These are phyloP conservation scores for Semotilus atromaculatus DNA, from an alignment of 2,797 vertebrate species.

Conservation along the genomic window DNA sequence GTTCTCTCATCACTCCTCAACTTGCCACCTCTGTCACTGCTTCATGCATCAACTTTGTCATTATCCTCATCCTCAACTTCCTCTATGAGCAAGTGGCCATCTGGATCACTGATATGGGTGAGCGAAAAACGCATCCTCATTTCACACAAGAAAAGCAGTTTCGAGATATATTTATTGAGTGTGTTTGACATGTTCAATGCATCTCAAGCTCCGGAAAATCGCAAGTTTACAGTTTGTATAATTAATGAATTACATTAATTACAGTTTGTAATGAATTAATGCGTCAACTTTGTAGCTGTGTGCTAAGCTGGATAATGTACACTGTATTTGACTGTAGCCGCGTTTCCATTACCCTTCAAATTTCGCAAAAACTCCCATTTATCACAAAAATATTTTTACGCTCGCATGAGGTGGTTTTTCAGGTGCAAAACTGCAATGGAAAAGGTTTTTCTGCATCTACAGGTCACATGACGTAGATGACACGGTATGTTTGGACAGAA, in stretches of 20 bases:
- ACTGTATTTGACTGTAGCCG: not conserved
- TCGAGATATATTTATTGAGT: not conserved
- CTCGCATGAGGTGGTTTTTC: no score
- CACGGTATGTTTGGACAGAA: no score
- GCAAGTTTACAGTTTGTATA: not conserved
- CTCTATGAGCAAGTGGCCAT: constrained; percentile 93
- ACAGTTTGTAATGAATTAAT: not conserved
- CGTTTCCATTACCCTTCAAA: no score
- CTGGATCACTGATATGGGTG: constrained; percentile 98
- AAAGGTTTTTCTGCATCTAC: no score
- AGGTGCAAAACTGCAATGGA: no score
- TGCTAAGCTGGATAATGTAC: not conserved
- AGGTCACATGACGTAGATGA: no score
- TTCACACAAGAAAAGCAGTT: not conserved
- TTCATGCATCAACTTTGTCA: constrained; percentile 94
- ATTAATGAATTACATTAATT: not conserved
- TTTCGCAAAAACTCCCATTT: no score
- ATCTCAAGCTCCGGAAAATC: not conserved
- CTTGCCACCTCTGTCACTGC: constrained; percentile 93
- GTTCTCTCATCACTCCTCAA: constrained; percentile 89
- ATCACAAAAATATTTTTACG: no score
- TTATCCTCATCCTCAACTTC: constrained; percentile 97
- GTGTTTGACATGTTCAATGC: not conserved
- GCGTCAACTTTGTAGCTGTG: not conserved
- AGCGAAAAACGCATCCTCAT: constrained; percentile 57